These are phyloP conservation scores for Cossypha caffra DNA, from an alignment of 2,797 vertebrate species.

Conservation along the genomic window DNA sequence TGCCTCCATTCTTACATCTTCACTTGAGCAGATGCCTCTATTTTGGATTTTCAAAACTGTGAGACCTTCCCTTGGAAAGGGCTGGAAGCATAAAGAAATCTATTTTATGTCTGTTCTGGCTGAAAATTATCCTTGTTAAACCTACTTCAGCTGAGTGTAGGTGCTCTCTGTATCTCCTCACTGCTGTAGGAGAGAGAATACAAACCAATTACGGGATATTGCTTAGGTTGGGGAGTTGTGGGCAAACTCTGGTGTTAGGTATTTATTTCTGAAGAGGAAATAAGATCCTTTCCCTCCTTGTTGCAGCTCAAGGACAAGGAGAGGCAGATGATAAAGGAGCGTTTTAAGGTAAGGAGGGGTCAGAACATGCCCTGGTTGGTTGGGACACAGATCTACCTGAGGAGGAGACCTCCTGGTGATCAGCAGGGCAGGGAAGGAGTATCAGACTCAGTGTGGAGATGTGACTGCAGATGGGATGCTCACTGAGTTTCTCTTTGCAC, in stretches of 20 bases:
- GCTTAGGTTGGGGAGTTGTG: background rate
- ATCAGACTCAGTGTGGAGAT: accelerated
- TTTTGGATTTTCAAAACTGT: background rate
- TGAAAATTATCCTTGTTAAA: conserved; percentile 10
- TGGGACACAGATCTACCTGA: background rate
- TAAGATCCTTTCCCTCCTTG: background rate
- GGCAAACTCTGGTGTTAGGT: background rate
- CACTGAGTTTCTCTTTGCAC: background rate
- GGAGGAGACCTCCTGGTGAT: background rate
- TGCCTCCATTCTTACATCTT: background rate
- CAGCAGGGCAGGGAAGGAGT: background rate
- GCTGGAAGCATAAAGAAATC: background rate
- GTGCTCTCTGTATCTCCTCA: background rate
- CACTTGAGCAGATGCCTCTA: background rate
- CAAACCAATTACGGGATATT: background rate
- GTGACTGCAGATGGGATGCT: background rate
- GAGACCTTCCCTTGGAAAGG: background rate
- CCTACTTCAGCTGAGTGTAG: background rate
- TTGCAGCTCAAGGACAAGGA: conserved; percentile 95
- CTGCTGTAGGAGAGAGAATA: background rate
- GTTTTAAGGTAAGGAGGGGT: conserved; percentile 89
- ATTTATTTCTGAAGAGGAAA: background rate
- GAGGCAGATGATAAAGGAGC: conserved; percentile 95
- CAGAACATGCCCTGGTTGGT: background rate
- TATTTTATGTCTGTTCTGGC: background rate